A percentile compares a stretch with the other conserved stretches of the same genome.
Conservation (phyloP, 2,113 vertebrate species). For the Hyaena hyaena region DNA sequence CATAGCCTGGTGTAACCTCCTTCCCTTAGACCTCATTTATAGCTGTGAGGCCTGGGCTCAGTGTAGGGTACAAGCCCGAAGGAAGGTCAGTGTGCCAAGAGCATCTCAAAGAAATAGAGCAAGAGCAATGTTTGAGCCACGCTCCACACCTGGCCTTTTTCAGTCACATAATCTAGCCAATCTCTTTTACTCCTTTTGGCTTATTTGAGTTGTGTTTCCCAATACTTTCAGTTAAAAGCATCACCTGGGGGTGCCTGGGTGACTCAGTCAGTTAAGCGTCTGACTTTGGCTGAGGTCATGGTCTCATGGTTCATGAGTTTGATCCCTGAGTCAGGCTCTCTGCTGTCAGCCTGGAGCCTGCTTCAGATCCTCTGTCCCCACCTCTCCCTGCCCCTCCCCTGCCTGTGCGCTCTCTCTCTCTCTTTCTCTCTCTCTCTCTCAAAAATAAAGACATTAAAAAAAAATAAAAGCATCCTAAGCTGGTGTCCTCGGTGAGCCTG, state of each 20-base stretch:
- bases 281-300: too few species aligned
- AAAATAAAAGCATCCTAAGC: not conserved
- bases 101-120: not conserved
- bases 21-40: not conserved
- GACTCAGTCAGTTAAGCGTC: too few species aligned
- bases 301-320: too few species aligned
- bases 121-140: not conserved
- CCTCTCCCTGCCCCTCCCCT: too few species aligned
- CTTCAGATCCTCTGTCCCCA: too few species aligned
- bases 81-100: not conserved
- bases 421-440: too few species aligned
- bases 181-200: not conserved
- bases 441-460: too few species aligned
- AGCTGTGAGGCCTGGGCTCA: not conserved
- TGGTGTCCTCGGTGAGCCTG: not conserved
- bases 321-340: too few species aligned
- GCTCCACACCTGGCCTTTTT: not conserved
- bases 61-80: not conserved
- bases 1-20: not conserved
- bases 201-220: not conserved
- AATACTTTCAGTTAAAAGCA: not conserved
- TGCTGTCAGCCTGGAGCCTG: too few species aligned
- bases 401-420: too few species aligned
- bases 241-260: not conserved
- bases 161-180: not conserved